Evolutionary conservation across 2,888 invertebrate species (phyloP), one percentile per base, ranked within the genome.

Genomic region (Diloba caeruleocephala): DNA sequence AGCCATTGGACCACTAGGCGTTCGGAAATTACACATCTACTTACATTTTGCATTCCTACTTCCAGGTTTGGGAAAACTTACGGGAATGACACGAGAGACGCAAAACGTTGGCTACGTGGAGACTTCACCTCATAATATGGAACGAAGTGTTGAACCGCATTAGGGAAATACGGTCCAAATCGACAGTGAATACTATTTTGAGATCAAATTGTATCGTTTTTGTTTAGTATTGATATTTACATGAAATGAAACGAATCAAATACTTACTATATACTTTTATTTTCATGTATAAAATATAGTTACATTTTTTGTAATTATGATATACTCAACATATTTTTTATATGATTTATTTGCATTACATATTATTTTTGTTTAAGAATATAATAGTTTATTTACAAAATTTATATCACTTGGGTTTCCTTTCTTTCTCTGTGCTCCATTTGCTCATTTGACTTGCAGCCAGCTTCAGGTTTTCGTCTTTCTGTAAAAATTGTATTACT

Each of bases 51-150:
- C 12, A 3, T n/a, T n/a, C 28, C 1, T 14, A 1, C 2, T 63
- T 90, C 14, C 76, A 96, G 96, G 78, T 95, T 95, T 86, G 97
- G 97, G 5, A 96, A 95, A 81, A 97, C 97, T 0, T 97, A 94
- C 81, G 97, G 96, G 14, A 95, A 95, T 68, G 96, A 96, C 74
- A 96, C 96, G 0, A 91, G 95, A 71, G 95, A 97, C 77, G 96
- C 96, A 0, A 96, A 96, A 80, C 89, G 95, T 59, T 96, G 96
- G 96, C 87, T 97, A 36, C 94, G 96, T 33, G 95, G 95, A 21
- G 95, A 96, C 78, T 96, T 94, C 77, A 81, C 88, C 21, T 84
- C 89, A 67, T 88, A 75, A 84, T 12, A 9, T 41, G 10, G 28
- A 38, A 54, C 54, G 26, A 45, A 39, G 54, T 21, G 32, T 4